Evolutionary conservation across 2,797 vertebrate species (phyloP).

Genomic region (Danio jaintianensis): DNA sequence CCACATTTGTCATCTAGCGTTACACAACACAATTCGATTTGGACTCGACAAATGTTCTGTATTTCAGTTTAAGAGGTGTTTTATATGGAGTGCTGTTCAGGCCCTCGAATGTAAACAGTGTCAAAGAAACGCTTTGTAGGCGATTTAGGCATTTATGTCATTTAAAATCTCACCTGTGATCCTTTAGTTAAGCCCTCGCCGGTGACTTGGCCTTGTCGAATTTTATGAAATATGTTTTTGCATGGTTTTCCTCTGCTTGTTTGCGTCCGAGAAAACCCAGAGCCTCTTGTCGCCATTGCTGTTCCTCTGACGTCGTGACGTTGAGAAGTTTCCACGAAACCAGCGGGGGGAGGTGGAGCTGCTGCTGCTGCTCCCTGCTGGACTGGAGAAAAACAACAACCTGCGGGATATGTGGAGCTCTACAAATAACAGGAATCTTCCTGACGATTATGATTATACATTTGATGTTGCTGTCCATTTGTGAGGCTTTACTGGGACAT

Average conservation of each 20-base stretch:
- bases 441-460: too few species aligned
- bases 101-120: constrained; percentile 26
- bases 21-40: background rate
- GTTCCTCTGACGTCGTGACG: constrained; percentile 54
- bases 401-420: background rate
- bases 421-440: background rate
- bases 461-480: background rate
- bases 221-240: constrained; percentile 59
- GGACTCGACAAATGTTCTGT: background rate
- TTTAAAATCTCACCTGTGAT: constrained; percentile 43
- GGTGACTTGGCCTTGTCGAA: constrained; percentile 47
- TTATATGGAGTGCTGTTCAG: background rate
- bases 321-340: background rate
- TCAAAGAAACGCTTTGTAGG: background rate
- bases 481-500: background rate
- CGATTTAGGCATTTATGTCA: background rate
- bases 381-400: constrained; percentile 20
- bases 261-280: constrained; percentile 45
- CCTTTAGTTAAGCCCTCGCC: constrained; percentile 53
- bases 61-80: background rate
- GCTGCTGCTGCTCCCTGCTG: constrained; percentile 24
- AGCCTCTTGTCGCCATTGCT: constrained; percentile 59
- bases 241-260: constrained; percentile 53
- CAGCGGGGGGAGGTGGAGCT: background rate
- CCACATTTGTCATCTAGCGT: background rate